Evolutionary conservation across 37 sponge, comb jelly and placozoan genomes (phyloP).

Genomic region (Corticium candelabrum): DNA sequence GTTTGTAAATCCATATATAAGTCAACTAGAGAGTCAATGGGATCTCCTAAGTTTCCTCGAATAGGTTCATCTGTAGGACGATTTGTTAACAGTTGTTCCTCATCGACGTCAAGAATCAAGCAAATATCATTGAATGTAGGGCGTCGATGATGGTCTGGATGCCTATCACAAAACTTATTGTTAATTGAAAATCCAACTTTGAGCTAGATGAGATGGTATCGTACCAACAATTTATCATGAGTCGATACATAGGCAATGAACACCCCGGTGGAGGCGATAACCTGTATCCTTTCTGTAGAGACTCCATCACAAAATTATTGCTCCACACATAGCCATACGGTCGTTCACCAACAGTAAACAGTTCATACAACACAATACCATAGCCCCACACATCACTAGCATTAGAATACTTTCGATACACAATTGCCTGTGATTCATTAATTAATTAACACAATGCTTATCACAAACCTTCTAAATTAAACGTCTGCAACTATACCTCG

Average conservation of each 20-base stretch:
- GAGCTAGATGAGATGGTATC: no score
- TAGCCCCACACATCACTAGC: conserved; percentile 6
- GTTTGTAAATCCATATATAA: not conserved
- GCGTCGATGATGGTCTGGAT: not conserved
- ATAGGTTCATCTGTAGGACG: no score
- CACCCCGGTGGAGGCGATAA: not conserved
- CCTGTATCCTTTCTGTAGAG: not conserved
- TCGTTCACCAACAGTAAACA: not conserved
- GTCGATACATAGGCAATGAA: not conserved
- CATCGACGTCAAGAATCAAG: no score
- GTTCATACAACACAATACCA: not conserved
- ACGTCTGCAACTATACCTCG: not conserved
- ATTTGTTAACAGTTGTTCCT: not conserved
- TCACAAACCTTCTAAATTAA: not conserved
- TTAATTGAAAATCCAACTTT: no score
- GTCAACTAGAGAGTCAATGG: not conserved
- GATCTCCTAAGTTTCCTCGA: no score
- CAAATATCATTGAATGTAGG: not conserved
- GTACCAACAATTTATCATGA: not conserved
- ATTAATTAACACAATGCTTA: not conserved
- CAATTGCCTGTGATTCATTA: not conserved
- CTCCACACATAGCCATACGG: conserved; percentile 2
- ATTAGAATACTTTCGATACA: not conserved
- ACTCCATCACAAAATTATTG: not conserved
- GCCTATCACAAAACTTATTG: not conserved